These are phyloP conservation scores for Eilema caniola DNA, from an alignment of 2,888 invertebrate species.

Conservation along the genomic window DNA sequence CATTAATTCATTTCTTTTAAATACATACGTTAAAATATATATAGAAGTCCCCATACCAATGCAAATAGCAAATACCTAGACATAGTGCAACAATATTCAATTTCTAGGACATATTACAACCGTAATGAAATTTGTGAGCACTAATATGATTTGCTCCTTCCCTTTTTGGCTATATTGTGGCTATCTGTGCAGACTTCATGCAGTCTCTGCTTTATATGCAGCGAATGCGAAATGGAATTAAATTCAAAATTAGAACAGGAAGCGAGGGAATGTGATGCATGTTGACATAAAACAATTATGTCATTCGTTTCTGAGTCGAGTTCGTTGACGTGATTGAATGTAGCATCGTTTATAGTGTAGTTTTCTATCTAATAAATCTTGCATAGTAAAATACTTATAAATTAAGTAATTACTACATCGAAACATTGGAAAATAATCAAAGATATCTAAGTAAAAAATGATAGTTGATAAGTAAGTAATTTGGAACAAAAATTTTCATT, in stretches of 20 bases:
- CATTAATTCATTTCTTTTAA: too few relatives aligned
- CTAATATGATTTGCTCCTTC: not conserved
- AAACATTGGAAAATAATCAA: too few relatives aligned
- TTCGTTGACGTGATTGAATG: slow-evolving; percentile 27
- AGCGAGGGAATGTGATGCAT: slow-evolving; percentile 30
- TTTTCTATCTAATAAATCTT: not conserved
- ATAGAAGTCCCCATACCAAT: not conserved
- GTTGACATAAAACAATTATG: slow-evolving; percentile 31
- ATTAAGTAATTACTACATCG: too few relatives aligned
- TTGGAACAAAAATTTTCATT: too few relatives aligned
- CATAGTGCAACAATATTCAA: not conserved
- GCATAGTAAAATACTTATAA: not conserved
- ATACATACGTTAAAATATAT: too few relatives aligned
- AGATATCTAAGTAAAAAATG: too few relatives aligned
- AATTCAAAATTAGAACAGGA: slow-evolving; percentile 34
- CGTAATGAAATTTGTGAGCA: not conserved
- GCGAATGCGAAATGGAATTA: slow-evolving; percentile 15
- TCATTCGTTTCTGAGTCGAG: slow-evolving; percentile 22
- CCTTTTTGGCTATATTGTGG: not conserved
- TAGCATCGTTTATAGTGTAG: not conserved
- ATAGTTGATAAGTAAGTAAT: too few relatives aligned
- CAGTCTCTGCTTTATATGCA: slow-evolving; percentile 15
- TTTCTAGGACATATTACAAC: not conserved
- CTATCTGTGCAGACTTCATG: not conserved
- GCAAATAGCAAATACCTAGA: not conserved